Base-by-base conservation (phyloP, 2,888 invertebrate genomes). In the Horisme vitalbata region DNA sequence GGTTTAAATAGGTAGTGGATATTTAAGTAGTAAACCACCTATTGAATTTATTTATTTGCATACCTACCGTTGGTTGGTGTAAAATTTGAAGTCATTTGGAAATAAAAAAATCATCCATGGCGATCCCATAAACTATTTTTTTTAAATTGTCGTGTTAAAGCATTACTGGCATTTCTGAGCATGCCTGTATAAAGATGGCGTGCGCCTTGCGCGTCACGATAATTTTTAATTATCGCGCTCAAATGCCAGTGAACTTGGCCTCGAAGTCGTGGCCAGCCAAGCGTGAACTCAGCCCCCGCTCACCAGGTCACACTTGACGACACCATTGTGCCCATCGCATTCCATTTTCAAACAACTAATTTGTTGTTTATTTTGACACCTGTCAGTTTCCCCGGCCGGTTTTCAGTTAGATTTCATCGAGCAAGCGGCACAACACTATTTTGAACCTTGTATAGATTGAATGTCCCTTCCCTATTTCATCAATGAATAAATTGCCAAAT, bases 211-310 rank as follows among this genome's bases (percentile, higher is more conserved):
- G 68, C 86, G 87, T 85, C 87, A 87, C 84, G 84, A 86, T 87
- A 85, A 81, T 88, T 88, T 88, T 89, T 88, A 88, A 88, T 89
- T 88, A 88, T 85, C 84, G 84, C 78, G 74, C 79, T 85, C 83
- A 86, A 88, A 88, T 89, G 89, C 88, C 88, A 88, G 83, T 89
- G 88, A 89, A 88, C 88, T 87, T 89, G 88, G 88, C 83, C 85
- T 83, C 78, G 79, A 66, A 77, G 79, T 71, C 72, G 75, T 72
- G 68, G 65, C 65, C 79, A 72, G 75, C 76, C 69, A 63, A 69
- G 70, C 81, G 74, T 75, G 78, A 68, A 68, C 57, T 54, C 70
- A 70, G 74, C 76, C 74, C 74, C 75, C 74, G 74, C 71, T 71
- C 73, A 76, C 72, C 83, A 79, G 87, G 87, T 86, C 85, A 77